Evolutionary conservation across 2,797 vertebrate species (phyloP).

Genomic region (Acanthopagrus latus): DNA sequence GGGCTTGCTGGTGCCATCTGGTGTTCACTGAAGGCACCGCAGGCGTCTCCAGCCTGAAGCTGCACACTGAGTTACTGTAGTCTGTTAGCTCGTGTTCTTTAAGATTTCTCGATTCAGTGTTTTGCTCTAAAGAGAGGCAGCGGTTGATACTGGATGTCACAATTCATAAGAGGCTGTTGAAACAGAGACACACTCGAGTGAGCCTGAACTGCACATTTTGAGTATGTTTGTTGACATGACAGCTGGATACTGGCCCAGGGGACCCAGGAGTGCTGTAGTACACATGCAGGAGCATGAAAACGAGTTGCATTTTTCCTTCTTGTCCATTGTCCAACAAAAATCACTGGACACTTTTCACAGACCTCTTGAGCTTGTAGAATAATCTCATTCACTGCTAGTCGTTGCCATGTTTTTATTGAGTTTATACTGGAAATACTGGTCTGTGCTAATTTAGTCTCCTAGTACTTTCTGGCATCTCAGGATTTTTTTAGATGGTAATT

Average conservation of each 20-base stretch:
- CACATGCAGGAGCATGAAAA: constrained; percentile 2
- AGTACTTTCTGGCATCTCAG: constrained; percentile 12
- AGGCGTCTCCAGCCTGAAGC: neutral
- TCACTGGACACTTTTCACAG: constrained; percentile 37
- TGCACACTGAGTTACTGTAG: neutral
- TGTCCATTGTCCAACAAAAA: constrained; percentile 34
- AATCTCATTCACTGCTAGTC: constrained; percentile 25
- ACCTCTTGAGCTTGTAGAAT: constrained; percentile 11
- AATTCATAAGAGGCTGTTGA: neutral
- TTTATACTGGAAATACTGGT: constrained; percentile 12
- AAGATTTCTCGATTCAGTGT: neutral
- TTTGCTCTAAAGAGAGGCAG: neutral
- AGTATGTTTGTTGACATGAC: constrained; percentile 43
- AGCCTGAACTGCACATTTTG: neutral
- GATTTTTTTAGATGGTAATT: constrained; percentile 22
- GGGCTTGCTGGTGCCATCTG: constrained; percentile 59
- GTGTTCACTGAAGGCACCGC: constrained; percentile 42
- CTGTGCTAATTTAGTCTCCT: neutral
- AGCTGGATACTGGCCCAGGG: constrained; percentile 25
- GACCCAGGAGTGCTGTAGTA: neutral
- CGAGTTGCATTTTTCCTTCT: neutral
- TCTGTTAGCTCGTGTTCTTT: neutral
- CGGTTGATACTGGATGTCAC: neutral
- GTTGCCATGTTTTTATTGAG: constrained; percentile 25
- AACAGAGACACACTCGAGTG: constrained; percentile 7